These are phyloP conservation scores for Alouatta palliata DNA, from an alignment of 2,113 vertebrate species.

Conservation along the genomic window DNA sequence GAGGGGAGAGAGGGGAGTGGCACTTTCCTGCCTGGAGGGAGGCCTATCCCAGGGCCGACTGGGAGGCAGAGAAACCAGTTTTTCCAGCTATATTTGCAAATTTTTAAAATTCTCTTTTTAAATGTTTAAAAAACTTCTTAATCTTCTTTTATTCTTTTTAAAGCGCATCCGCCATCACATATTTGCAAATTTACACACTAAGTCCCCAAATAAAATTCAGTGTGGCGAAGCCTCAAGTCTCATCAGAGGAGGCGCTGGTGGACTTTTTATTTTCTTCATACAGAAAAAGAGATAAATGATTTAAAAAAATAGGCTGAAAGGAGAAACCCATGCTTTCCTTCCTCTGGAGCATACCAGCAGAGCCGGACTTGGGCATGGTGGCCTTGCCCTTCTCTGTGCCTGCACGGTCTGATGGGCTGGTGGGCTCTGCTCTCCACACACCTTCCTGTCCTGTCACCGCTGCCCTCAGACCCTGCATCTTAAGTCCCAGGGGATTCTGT, in stretches of 20 bases:
- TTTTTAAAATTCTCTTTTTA: too few relatives aligned
- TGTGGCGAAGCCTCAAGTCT: accelerated
- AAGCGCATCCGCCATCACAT: too few relatives aligned
- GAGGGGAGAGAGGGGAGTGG: accelerated
- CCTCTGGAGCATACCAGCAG: accelerated
- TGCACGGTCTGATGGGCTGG: accelerated
- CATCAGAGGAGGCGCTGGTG: background rate
- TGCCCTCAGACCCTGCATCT: accelerated
- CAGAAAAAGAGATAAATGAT: background rate
- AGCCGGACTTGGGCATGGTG: accelerated
- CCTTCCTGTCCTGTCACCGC: accelerated
- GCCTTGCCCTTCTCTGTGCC: accelerated
- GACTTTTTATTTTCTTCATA: background rate
- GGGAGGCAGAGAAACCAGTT: background rate
- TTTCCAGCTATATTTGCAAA: accelerated
- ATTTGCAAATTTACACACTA: too few relatives aligned
- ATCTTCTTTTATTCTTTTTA: too few relatives aligned
- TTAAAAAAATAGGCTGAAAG: background rate
- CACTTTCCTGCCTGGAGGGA: accelerated
- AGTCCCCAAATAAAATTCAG: background rate
- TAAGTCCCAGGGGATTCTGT: accelerated
- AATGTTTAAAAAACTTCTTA: too few relatives aligned
- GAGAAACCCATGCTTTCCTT: background rate
- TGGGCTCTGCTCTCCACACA: accelerated
- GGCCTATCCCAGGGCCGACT: background rate